Percentiles rank a stretch among this genome's conserved stretches.
Evolutionary conservation across 37 sponge, comb jelly and placozoan genomes (phyloP).

Genomic region (Eunapius fragilis): DNA sequence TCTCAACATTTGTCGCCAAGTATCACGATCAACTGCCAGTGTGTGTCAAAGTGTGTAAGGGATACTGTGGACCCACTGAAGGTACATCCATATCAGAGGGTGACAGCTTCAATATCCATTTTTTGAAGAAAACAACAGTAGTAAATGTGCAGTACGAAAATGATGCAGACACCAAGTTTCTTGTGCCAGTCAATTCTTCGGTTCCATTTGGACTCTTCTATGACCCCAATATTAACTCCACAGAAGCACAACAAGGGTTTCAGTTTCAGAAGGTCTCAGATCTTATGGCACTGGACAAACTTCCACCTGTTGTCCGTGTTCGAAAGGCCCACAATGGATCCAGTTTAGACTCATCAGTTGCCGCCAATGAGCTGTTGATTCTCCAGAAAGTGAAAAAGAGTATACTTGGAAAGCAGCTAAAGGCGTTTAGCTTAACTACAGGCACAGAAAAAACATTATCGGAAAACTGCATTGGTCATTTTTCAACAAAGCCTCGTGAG

Average conservation of each 20-base stretch:
- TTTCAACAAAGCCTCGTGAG: conserved; percentile 66
- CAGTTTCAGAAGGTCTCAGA: conserved; percentile 49
- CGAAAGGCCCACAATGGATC: conserved; percentile 39
- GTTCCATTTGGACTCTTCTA: conserved; percentile 56
- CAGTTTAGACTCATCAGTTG: conserved; percentile 37
- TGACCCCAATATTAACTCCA: conserved; percentile 26
- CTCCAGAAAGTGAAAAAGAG: conserved; percentile 13
- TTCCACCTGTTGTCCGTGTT: conserved; percentile 50
- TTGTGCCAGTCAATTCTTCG: conserved; percentile 50
- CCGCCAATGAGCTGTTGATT: conserved; percentile 50
- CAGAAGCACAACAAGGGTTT: conserved; percentile 24
- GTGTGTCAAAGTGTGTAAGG: conserved; percentile 37
- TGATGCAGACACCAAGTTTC: background rate
- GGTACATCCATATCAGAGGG: conserved; percentile 59
- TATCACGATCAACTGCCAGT: conserved; percentile 33
- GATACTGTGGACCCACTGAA: conserved; percentile 53
- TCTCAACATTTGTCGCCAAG: conserved; percentile 10
- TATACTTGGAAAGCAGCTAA: conserved; percentile 19
- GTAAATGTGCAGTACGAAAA: conserved; percentile 39
- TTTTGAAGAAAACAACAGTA: conserved; percentile 46
- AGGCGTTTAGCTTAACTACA: conserved; percentile 37
- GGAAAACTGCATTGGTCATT: conserved; percentile 47
- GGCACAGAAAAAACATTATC: conserved; percentile 40
- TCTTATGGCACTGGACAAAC: conserved; percentile 32
- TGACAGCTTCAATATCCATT: conserved; percentile 59